These are phyloP conservation scores for Peromyscus leucopus DNA, from an alignment of 2,113 vertebrate species.

Conservation along the genomic window DNA sequence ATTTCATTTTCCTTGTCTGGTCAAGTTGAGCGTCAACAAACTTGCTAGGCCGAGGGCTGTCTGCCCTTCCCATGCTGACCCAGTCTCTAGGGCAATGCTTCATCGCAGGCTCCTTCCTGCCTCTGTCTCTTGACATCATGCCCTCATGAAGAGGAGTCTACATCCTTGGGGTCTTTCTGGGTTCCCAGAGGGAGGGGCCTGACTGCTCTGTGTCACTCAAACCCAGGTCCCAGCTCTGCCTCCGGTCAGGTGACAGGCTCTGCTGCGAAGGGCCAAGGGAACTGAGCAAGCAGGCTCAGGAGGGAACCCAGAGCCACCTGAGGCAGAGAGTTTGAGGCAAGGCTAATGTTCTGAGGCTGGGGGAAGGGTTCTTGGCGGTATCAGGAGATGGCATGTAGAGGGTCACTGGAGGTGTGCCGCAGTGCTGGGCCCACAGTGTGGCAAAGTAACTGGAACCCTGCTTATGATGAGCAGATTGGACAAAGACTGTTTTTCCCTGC, in stretches of 20 bases:
- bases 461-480: background rate
- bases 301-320: background rate
- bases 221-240: background rate
- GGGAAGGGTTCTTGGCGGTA: background rate
- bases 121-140: background rate
- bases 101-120: background rate
- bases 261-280: background rate
- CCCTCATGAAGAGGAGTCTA: background rate
- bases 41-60: rapidly evolving
- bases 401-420: background rate
- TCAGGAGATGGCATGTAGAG: background rate
- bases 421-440: background rate
- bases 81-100: too few species aligned
- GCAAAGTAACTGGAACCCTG: background rate
- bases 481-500: background rate
- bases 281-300: too few species aligned
- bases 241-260: background rate
- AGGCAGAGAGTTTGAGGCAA: too few species aligned
- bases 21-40: background rate
- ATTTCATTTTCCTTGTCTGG: background rate
- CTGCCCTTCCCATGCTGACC: background rate
- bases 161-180: background rate
- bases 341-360: background rate
- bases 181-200: rapidly evolving
- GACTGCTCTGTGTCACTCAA: too few species aligned